These are phyloP conservation scores for Centroberyx gerrardi DNA, from an alignment of 2,797 vertebrate genomes.

Conservation along the genomic window DNA sequence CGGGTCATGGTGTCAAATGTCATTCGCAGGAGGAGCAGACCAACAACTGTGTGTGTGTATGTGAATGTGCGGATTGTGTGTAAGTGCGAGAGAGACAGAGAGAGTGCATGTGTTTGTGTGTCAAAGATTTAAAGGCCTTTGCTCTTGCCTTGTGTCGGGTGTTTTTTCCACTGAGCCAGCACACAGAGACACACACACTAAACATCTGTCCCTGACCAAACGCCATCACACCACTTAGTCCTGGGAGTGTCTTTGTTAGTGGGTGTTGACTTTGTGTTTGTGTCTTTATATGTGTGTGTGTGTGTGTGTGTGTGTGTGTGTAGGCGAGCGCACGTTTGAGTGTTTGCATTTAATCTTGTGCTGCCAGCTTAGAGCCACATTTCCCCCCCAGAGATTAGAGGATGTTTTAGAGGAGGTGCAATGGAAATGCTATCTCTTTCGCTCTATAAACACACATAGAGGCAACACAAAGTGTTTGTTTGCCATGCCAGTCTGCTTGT, in stretches of 20 bases:
- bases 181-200: not conserved
- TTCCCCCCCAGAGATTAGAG: slow-evolving; percentile 70
- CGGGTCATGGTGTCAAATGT: slow-evolving; percentile 61
- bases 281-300: slow-evolving; percentile 3
- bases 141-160: too few relatives aligned
- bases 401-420: slow-evolving; percentile 55
- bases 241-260: slow-evolving; percentile 66
- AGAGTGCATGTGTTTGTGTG: slow-evolving; percentile 5
- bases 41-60: slow-evolving; percentile 23
- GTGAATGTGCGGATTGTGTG: slow-evolving; percentile 31
- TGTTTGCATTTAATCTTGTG: slow-evolving; percentile 77
- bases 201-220: slow-evolving; percentile 8
- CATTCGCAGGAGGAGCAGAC: slow-evolving; percentile 12
- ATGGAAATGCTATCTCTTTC: slow-evolving; percentile 64
- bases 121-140: not conserved
- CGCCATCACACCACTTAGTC: slow-evolving; percentile 28
- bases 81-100: slow-evolving; percentile 29
- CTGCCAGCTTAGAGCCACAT: slow-evolving; percentile 67
- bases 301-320: not conserved
- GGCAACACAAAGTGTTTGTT: slow-evolving; percentile 51
- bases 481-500: slow-evolving; percentile 51
- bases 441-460: slow-evolving; percentile 49
- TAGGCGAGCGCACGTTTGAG: slow-evolving; percentile 50
- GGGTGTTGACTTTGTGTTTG: slow-evolving; percentile 47
- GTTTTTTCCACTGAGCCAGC: slow-evolving; percentile 5